Evolutionary conservation across 2,888 invertebrate species (phyloP).

Genomic region (Epinotia ramella): DNA sequence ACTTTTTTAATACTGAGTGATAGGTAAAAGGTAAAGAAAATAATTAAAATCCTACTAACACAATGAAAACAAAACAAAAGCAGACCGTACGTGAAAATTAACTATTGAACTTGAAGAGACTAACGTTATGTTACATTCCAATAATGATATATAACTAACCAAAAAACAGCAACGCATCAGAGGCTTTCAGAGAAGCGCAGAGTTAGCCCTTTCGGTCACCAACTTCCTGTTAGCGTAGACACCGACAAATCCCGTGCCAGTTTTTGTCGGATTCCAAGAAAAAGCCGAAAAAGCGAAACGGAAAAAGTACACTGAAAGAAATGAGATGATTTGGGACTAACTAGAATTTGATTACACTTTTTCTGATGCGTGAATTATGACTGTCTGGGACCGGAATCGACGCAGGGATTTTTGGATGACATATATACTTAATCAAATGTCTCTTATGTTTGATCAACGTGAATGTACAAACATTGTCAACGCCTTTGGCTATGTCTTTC

Average conservation of each 20-base stretch:
- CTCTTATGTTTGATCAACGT: not conserved
- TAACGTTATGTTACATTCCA: not conserved
- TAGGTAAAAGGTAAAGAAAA: too few relatives aligned
- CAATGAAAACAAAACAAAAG: too few relatives aligned
- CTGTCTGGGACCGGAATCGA: slow-evolving; percentile 8
- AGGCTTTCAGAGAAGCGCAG: slow-evolving; percentile 60
- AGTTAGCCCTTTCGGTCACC: slow-evolving; percentile 66
- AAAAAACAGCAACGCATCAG: slow-evolving; percentile 49
- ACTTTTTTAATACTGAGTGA: too few relatives aligned
- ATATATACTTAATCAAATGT: slow-evolving; percentile 16
- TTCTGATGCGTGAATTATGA: slow-evolving; percentile 28
- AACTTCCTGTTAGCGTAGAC: slow-evolving; percentile 60
- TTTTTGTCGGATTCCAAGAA: slow-evolving; percentile 49
- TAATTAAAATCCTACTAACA: too few relatives aligned
- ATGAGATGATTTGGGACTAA: slow-evolving; percentile 37
- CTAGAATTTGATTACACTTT: slow-evolving; percentile 39
- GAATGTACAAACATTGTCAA: not conserved
- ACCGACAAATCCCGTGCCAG: slow-evolving; percentile 48
- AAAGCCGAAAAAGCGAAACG: slow-evolving; percentile 32
- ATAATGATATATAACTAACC: slow-evolving; percentile 35
- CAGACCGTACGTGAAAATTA: too few relatives aligned
- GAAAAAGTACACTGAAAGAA: slow-evolving; percentile 34
- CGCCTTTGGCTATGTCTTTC: not conserved
- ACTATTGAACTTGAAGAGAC: not conserved
- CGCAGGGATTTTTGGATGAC: not conserved